These are phyloP conservation scores for Ridgeia piscesae DNA, from an alignment of 1,140 invertebrate genomes.

Conservation along the genomic window DNA sequence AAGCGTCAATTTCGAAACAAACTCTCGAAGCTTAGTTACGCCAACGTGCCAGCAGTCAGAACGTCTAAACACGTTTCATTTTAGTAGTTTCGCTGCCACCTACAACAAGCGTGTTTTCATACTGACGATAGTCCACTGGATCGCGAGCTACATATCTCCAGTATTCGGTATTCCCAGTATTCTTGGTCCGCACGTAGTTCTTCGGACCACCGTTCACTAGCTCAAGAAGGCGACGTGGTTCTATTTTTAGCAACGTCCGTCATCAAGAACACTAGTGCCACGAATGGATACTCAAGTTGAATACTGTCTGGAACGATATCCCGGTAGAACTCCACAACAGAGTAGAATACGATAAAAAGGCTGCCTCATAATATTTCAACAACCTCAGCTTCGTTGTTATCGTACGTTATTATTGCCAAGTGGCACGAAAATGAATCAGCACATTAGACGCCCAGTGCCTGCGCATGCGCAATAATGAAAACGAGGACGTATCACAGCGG, in stretches of 20 bases:
- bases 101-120: neutral
- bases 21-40: neutral
- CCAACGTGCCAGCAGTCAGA: neutral
- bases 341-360: neutral
- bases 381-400: neutral
- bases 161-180: neutral
- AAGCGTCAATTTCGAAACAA: neutral
- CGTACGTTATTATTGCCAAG: neutral
- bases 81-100: neutral
- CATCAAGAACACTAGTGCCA: neutral
- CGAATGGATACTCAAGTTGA: neutral
- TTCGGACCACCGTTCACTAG: neutral
- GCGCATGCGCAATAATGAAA: neutral
- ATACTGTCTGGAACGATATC: neutral
- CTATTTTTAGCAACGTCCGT: neutral
- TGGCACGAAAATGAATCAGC: neutral
- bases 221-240: neutral
- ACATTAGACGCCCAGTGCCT: neutral
- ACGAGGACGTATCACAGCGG: neutral
- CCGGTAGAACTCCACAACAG: neutral
- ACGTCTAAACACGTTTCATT: neutral
- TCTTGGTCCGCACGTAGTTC: neutral
- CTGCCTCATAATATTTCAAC: neutral
- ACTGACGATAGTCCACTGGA: neutral
- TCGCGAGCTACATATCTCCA: neutral